These are phyloP conservation scores for Mellivora capensis DNA, from an alignment of 2,113 vertebrate genomes.

Conservation along the genomic window DNA sequence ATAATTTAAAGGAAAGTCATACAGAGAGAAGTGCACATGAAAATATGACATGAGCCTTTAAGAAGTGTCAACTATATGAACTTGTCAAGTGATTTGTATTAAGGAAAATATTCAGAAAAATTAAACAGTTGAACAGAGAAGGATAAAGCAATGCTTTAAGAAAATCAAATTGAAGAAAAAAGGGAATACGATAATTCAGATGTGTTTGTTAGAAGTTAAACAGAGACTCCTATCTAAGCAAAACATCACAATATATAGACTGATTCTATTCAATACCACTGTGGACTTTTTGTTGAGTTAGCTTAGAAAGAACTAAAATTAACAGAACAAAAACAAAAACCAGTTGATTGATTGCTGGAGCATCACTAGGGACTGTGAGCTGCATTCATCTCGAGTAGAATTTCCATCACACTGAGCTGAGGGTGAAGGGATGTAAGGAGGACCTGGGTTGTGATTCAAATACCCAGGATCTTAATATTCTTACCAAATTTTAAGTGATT, in stretches of 20 bases:
- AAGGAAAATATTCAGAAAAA: neutral
- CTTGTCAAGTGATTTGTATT: neutral
- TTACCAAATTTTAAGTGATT: neutral
- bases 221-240: neutral
- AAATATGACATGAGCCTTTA: neutral
- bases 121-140: neutral
- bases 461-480: neutral
- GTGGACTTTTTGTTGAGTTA: neutral
- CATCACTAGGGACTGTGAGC: fast-evolving
- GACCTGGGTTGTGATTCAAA: neutral
- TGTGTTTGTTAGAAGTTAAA: neutral
- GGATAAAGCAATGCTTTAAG: neutral
- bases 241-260: neutral
- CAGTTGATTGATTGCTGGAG: neutral
- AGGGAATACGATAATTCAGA: neutral
- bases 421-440: fast-evolving
- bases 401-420: neutral
- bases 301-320: neutral
- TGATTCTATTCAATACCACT: neutral
- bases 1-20: neutral
- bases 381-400: no score
- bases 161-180: neutral
- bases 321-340: neutral
- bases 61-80: neutral
- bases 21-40: neutral